These are phyloP conservation scores for Acanthisitta chloris DNA, from an alignment of 2,113 vertebrate species.

Conservation along the genomic window DNA sequence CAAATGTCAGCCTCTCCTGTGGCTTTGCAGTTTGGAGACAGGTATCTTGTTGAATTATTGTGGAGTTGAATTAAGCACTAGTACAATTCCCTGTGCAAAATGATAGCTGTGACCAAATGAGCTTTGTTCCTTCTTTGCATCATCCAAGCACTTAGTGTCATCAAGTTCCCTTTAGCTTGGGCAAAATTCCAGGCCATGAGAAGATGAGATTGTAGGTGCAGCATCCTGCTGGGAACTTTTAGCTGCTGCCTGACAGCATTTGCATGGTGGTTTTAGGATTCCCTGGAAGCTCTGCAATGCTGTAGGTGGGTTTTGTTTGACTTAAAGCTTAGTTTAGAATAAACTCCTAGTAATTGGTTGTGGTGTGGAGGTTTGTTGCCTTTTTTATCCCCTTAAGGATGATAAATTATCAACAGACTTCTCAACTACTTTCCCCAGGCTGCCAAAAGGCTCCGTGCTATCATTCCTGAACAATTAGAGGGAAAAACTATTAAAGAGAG, in stretches of 20 bases:
- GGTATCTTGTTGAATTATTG: rapidly evolving
- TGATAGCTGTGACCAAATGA: not conserved
- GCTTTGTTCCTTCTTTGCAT: not conserved
- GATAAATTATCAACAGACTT: not conserved
- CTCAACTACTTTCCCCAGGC: not conserved
- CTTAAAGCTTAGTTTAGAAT: not conserved
- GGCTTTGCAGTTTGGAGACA: not conserved
- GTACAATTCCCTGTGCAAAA: not conserved
- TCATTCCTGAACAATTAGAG: not conserved
- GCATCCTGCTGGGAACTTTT: not conserved
- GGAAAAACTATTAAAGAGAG: not conserved
- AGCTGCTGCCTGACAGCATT: not conserved
- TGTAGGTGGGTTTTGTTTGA: not conserved
- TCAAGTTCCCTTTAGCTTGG: not conserved
- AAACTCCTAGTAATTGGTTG: not conserved
- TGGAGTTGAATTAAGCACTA: not conserved
- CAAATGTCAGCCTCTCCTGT: rapidly evolving
- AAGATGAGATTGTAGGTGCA: not conserved
- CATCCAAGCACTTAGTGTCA: not conserved
- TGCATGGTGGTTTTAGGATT: not conserved
- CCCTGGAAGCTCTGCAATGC: not conserved
- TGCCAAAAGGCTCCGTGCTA: not conserved
- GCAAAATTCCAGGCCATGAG: not conserved
- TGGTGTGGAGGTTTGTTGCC: not conserved
- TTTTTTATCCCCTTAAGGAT: not conserved